Base-by-base conservation (phyloP, 2,113 vertebrate species). In the Xyrauchen texanus region DNA sequence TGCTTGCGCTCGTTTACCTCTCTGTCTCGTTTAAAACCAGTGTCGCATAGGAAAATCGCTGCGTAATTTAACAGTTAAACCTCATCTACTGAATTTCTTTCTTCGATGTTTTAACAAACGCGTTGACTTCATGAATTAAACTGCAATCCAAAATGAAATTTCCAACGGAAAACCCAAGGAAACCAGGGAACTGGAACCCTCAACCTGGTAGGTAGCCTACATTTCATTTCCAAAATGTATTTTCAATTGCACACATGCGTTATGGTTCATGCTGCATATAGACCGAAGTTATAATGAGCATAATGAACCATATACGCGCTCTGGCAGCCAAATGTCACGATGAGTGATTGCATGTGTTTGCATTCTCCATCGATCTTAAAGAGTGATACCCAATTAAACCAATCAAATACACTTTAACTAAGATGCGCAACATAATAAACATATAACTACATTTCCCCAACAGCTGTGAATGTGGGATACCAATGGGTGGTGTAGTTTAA, bases 161-260 rank as follows among this genome's bases (percentile, higher is more conserved):
- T 93, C 97, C 97, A 86, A 95, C 95, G 72, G 97, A 99, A 89
- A 96, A 94, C 82, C 96, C 96, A 91, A 95, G 96, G 86, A 99
- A 99, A 91, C 96, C 95, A 85, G 95, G 96, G 91, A 96, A 89
- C 93, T 93, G 92, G 93, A 94, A 95, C 90, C 96, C 96, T 72
- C 91, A 96, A 92, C 94, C 96, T 96, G 97, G 97, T 98, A 87
- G 88, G 92, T 3, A 34, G 21, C 21, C 21, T 34, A 34, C 21
- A 34, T 34, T 94, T 89, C 44, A 70, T 57, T 62, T 15, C 10
- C 8, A 44, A 71, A 4, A 69, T 15, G 21, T 34, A 13, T 42
- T 7, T n/a, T 6, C 11, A 57, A 34, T 62, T 42, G 34, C 45
- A 49, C 10, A 6, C n/a, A 21, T n/a, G 64, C 16, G 61, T 44